Evolutionary conservation across 1,140 invertebrate species (phyloP).

Genomic region (Drosophila pseudoobscura): DNA sequence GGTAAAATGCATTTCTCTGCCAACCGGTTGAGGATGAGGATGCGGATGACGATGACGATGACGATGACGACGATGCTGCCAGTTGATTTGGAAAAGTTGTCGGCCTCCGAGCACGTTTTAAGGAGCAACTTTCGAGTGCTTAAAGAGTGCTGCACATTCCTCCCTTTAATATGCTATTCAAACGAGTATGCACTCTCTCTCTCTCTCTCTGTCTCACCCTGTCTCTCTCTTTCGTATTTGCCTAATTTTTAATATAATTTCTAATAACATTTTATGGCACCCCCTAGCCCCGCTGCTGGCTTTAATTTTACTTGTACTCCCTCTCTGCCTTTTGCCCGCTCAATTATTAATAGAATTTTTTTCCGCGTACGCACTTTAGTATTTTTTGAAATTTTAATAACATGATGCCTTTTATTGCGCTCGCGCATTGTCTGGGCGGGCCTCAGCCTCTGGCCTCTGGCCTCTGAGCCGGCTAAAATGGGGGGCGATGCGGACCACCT

Average conservation of each 20-base stretch:
- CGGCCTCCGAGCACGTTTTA: constrained; percentile 25
- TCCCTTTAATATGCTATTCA: not conserved
- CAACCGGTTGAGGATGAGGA: constrained; percentile 20
- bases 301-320: constrained; percentile 57
- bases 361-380: constrained; percentile 71
- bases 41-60: not conserved
- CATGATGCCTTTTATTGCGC: constrained; percentile 76
- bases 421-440: constrained; percentile 52
- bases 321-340: constrained; percentile 42
- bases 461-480: not conserved
- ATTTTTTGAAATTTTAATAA: constrained; percentile 81
- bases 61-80: constrained; percentile 9
- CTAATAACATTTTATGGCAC: constrained; percentile 70
- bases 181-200: too few relatives aligned
- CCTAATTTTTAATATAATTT: constrained; percentile 74
- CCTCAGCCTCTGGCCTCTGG: not conserved
- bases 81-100: constrained; percentile 63
- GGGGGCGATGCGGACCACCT: not conserved
- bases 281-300: constrained; percentile 17
- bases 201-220: too few relatives aligned
- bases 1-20: constrained; percentile 41
- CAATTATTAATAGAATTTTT: constrained; percentile 79
- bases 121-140: constrained; percentile 44
- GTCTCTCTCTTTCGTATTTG: constrained; percentile 31
- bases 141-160: constrained; percentile 23